phyloP scores from a whole-genome alignment of 2,797 vertebrate genomes.

The Alectoris magna region DNA sequence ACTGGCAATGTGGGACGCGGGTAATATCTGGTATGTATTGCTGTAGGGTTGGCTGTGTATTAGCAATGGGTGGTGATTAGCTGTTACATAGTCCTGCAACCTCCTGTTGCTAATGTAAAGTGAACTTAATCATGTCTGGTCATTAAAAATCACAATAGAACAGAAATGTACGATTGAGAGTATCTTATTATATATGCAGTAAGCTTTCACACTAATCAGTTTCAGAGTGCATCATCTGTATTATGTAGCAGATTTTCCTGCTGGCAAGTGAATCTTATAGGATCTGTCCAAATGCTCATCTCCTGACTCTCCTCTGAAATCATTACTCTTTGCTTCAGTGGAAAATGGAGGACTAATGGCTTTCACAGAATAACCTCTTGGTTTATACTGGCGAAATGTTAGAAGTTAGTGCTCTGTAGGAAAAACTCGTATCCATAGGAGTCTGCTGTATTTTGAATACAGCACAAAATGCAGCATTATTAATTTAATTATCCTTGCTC shows the following conservation, averaged over 20 bases:
- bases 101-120: neutral
- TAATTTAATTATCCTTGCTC: neutral
- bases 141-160: neutral
- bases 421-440: neutral
- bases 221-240: neutral
- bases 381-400: neutral
- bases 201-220: neutral
- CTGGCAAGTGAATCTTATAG: neutral
- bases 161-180: neutral
- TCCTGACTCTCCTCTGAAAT: neutral
- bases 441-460: neutral
- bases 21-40: neutral
- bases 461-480: neutral
- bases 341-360: neutral
- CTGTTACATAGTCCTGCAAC: neutral
- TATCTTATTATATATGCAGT: neutral
- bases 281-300: neutral
- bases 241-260: neutral
- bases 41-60: neutral
- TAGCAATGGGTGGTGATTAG: neutral
- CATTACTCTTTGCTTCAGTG: neutral
- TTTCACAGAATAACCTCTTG: neutral
- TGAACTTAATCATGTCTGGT: neutral
- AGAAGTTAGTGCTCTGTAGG: neutral
- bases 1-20: neutral